Conservation (phyloP, 2,888 invertebrate genomes). For the Abrostola triplasia region DNA sequence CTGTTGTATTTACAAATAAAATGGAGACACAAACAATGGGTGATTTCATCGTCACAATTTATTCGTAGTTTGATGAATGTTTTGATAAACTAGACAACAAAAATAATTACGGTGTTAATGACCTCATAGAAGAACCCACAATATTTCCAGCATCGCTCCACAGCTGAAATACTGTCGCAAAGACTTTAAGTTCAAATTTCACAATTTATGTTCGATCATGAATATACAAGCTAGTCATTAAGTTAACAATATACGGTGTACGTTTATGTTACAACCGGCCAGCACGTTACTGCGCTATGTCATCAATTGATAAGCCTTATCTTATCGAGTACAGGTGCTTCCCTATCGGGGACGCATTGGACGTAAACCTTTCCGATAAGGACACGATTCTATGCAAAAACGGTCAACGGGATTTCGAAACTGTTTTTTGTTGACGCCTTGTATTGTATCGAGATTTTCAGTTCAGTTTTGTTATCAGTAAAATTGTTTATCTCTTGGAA, state of each 20-base stretch:
- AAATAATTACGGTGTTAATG: background rate
- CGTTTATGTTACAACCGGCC: slow-evolving; percentile 52
- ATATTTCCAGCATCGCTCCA: background rate
- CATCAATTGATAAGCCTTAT: slow-evolving; percentile 73
- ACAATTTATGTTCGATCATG: slow-evolving; percentile 38
- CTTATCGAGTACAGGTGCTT: slow-evolving; percentile 73
- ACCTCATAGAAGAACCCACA: background rate
- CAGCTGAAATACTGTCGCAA: slow-evolving; percentile 1
- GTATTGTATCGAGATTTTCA: slow-evolving; percentile 21
- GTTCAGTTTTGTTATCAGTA: background rate
- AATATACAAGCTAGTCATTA: slow-evolving; percentile 40
- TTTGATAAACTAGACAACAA: slow-evolving; percentile 2
- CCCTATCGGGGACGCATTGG: slow-evolving; percentile 64
- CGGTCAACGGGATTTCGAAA: slow-evolving; percentile 27
- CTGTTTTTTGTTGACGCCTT: slow-evolving; percentile 46
- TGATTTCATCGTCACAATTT: background rate
- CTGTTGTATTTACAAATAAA: slow-evolving; percentile 1
- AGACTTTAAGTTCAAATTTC: slow-evolving; percentile 17
- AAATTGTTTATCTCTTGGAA: too few species aligned
- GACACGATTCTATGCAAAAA: slow-evolving; percentile 44
- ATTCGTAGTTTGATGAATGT: background rate
- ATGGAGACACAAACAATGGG: slow-evolving; percentile 3
- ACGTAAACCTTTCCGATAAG: slow-evolving; percentile 49
- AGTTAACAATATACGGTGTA: slow-evolving; percentile 46
- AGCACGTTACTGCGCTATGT: slow-evolving; percentile 69